Percentiles rank a stretch among this genome's conserved stretches.
Evolutionary conservation across 2,888 invertebrate genomes (phyloP).

Genomic region (Drosophila quinaria): DNA sequence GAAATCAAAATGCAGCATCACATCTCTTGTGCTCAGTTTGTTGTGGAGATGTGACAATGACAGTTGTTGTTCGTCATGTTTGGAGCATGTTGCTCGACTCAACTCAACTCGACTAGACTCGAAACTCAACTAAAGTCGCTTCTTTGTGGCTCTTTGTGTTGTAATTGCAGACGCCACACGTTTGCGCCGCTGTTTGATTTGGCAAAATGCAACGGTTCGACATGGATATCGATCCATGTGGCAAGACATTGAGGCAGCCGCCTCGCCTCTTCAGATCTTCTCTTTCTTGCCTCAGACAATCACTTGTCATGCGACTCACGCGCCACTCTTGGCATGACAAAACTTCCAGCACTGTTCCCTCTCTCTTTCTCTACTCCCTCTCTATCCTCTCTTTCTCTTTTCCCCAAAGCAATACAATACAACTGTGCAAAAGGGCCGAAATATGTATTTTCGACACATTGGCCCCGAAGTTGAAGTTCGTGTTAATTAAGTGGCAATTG

Average conservation of each 20-base stretch:
- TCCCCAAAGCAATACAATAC: conserved; percentile 3
- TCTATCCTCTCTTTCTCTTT: neutral
- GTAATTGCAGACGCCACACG: conserved; percentile 81
- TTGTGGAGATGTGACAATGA: conserved; percentile 81
- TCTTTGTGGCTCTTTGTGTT: conserved; percentile 55
- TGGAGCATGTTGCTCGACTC: conserved; percentile 62
- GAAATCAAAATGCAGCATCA: conserved; percentile 59
- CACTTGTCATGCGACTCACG: conserved; percentile 81
- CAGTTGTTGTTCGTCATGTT: conserved; percentile 83
- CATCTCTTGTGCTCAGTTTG: conserved; percentile 40
- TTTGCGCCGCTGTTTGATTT: conserved; percentile 81
- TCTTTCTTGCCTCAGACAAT: conserved; percentile 32
- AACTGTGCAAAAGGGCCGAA: conserved; percentile 50
- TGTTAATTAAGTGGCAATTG: conserved; percentile 81
- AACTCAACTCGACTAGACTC: neutral
- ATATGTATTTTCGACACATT: conserved; percentile 67
- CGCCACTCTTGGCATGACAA: conserved; percentile 82
- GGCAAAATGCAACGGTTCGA: conserved; percentile 79
- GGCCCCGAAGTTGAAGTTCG: conserved; percentile 42
- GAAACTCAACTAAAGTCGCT: conserved; percentile 39
- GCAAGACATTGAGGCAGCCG: conserved; percentile 18
- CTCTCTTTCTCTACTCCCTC: neutral
- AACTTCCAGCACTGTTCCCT: conserved; percentile 71
- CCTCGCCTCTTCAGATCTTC: conserved; percentile 34
- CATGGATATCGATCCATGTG: conserved; percentile 67